Percentiles rank a stretch among this genome's conserved stretches.
phyloP scores from a whole-genome alignment of 2,113 vertebrate genomes.

The Pycnonotus jocosus region DNA sequence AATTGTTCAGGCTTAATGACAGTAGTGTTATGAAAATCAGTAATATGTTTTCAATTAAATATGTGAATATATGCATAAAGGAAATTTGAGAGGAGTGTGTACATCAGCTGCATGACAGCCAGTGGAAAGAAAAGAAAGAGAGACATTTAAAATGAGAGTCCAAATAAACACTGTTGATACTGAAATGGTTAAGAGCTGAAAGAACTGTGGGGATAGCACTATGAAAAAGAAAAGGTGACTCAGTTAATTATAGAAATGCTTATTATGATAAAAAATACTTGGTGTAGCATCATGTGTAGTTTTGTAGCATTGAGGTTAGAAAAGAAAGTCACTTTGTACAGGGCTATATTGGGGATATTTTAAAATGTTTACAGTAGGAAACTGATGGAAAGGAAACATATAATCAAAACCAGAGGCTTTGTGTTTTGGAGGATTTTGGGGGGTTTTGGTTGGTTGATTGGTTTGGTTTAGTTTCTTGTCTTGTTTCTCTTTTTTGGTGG shows the following conservation, averaged over 20 bases:
- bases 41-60: background rate
- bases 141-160: background rate
- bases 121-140: background rate
- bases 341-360: background rate
- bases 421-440: background rate
- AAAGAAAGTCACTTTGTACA: background rate
- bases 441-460: background rate
- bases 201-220: background rate
- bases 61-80: fast-evolving
- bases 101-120: background rate
- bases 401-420: background rate
- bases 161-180: background rate
- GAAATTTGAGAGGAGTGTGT: background rate
- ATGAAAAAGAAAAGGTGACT: background rate
- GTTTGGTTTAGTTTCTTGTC: background rate
- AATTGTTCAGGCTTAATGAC: background rate
- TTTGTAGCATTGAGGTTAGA: background rate
- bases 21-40: background rate
- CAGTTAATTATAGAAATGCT: background rate
- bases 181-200: background rate
- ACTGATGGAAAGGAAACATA: background rate
- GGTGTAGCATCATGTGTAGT: background rate
- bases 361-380: background rate
- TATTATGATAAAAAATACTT: background rate
- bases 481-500: fast-evolving